Base-by-base conservation (phyloP, 2,888 invertebrate genomes). In the Aquatica leii region DNA sequence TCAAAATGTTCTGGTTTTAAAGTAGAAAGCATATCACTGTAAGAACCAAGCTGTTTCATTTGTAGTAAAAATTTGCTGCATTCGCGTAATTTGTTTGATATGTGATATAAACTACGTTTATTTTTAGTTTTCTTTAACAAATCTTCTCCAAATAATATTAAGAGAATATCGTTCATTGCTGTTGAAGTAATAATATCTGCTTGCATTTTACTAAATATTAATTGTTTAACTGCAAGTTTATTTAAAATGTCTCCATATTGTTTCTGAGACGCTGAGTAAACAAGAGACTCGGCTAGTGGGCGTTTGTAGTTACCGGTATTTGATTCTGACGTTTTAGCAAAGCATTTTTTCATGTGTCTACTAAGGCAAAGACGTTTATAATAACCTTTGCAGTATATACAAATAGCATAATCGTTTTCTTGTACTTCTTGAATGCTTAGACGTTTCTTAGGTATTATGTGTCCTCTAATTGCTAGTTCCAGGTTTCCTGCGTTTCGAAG, bases 1-100 rank as follows among this genome's bases (percentile, higher is more conserved):
- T 66, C 60, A 24, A 64, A 66, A 51, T 43, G 14, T 59, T 59
- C 37, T 9, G 55, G 64, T 35, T 55, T 59, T 11, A 64, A 46
- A 18, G 57, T 48, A n/a, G 54, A 60, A 1, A 60, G 54, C 54
- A 60, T 60, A 24, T n/a, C n/a, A n/a, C n/a, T n/a, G n/a, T 54
- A 60, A 5, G 31, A 17, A 11, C 35, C 56, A 12, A 48, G 15
- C 18, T 17, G 24, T 17, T 43, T 31, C 56, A 56, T 60, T 55
- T 55, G 31, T 8, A 60, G 15, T 14, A 60, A 15, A 49, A 55
- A 60, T 37, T 37, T 54, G 4, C 37, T 31, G 41, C 60, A 60
- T 48, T 60, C 60, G 6, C 53, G 1, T 53, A 59, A 14, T 59
- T 53, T 40, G 24, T 59, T 59, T 11, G 59, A 59, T 15, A 60